Percentiles rank a stretch among this genome's conserved stretches.
These are phyloP conservation scores for Spilarctia lutea DNA, from an alignment of 2,888 invertebrate species.

Conservation along the genomic window DNA sequence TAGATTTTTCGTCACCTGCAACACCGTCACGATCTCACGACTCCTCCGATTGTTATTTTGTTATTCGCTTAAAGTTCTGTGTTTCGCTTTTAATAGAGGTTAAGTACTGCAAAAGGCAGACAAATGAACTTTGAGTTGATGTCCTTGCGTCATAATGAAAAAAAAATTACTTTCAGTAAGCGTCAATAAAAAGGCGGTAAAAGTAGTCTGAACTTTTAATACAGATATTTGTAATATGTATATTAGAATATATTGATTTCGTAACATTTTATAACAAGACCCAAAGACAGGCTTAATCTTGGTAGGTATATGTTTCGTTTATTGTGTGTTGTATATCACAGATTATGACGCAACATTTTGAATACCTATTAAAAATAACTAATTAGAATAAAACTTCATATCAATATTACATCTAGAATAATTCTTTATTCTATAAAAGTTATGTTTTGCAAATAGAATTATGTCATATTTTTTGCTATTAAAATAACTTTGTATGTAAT, in stretches of 20 bases:
- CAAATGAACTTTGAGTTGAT: slow-evolving; percentile 48
- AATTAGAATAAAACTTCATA: slow-evolving; percentile 20
- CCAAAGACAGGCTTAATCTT: background rate
- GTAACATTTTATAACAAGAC: background rate
- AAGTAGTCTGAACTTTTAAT: background rate
- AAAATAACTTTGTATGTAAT: slow-evolving; percentile 24
- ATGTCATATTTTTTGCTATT: slow-evolving; percentile 12
- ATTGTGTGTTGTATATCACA: slow-evolving; percentile 15
- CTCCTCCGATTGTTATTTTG: slow-evolving; percentile 57
- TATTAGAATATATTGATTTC: background rate
- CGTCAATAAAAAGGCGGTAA: background rate
- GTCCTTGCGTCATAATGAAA: slow-evolving; percentile 29
- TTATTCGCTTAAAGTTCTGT: slow-evolving; percentile 54
- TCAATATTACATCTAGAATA: slow-evolving; percentile 6
- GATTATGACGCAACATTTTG: slow-evolving; percentile 20
- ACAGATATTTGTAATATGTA: background rate
- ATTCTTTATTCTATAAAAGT: background rate
- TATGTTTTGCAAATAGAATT: background rate
- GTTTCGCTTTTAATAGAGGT: slow-evolving; percentile 58
- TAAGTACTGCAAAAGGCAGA: slow-evolving; percentile 53
- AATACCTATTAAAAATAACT: slow-evolving; percentile 16
- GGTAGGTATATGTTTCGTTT: slow-evolving; percentile 20
- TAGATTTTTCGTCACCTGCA: slow-evolving; percentile 69
- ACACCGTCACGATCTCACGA: slow-evolving; percentile 64
- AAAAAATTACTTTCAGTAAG: slow-evolving; percentile 6